A percentile compares a stretch with the other conserved stretches of the same genome.
phyloP scores from a whole-genome alignment of 2,888 invertebrate genomes.

The Diarsia brunnea region DNA sequence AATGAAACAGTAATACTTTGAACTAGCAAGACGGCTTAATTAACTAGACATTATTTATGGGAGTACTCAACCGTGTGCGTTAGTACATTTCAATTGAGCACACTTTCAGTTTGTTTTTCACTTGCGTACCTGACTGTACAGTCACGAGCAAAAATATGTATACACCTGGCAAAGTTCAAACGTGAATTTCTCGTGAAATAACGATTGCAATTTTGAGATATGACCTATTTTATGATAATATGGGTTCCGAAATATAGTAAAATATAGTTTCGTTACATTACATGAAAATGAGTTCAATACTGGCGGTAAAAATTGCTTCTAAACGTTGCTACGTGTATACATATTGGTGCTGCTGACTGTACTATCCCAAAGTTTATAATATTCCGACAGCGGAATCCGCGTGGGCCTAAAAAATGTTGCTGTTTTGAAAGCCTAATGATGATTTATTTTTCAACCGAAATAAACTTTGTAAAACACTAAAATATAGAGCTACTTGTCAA shows the following conservation, averaged over 20 bases:
- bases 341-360: too few species aligned
- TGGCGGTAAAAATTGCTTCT: too few species aligned
- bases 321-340: too few species aligned
- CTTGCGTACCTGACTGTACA: slow-evolving; percentile 30
- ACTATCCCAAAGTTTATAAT: slow-evolving; percentile 34
- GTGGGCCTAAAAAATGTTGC: slow-evolving; percentile 54
- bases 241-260: too few species aligned
- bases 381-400: slow-evolving; percentile 20
- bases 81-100: slow-evolving; percentile 32
- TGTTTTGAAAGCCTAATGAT: slow-evolving; percentile 52
- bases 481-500: slow-evolving; percentile 36
- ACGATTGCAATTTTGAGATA: too few species aligned
- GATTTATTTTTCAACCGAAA: slow-evolving; percentile 49
- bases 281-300: too few species aligned
- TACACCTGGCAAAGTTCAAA: too few species aligned
- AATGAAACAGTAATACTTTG: slow-evolving; percentile 46
- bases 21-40: slow-evolving; percentile 57
- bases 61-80: slow-evolving; percentile 25
- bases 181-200: too few species aligned
- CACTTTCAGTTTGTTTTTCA: slow-evolving; percentile 20
- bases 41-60: slow-evolving; percentile 61
- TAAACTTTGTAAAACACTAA: slow-evolving; percentile 28
- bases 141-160: too few species aligned
- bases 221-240: too few species aligned
- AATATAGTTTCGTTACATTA: too few species aligned